These are phyloP conservation scores for Carapus acus DNA, from an alignment of 2,797 vertebrate genomes.

Conservation along the genomic window DNA sequence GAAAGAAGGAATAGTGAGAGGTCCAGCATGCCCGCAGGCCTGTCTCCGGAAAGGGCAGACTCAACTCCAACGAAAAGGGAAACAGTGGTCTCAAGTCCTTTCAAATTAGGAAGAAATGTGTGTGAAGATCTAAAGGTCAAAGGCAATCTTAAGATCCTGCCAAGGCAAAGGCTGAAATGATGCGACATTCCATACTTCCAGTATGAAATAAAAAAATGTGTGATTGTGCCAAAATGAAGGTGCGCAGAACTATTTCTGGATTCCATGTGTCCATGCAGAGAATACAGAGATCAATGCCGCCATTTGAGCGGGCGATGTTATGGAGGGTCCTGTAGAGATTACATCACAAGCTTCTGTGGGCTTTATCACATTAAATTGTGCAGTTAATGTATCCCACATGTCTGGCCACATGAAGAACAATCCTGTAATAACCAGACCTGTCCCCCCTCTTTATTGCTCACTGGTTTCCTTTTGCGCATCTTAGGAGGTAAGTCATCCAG, in stretches of 20 bases:
- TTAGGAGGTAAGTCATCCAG: slow-evolving; percentile 5
- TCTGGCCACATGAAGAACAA: slow-evolving; percentile 43
- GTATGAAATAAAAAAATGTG: no score
- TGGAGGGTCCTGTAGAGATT: slow-evolving; percentile 57
- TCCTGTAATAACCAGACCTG: slow-evolving; percentile 38
- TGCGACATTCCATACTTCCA: no score
- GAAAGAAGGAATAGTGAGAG: slow-evolving; percentile 17
- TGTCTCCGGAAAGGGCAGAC: slow-evolving; percentile 14
- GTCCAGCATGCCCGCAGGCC: slow-evolving; percentile 26
- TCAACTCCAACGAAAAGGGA: slow-evolving; percentile 20
- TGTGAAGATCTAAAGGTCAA: slow-evolving; percentile 12
- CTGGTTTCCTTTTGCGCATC: background rate
- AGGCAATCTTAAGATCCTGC: no score
- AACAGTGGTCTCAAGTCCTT: slow-evolving; percentile 18
- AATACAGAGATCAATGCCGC: slow-evolving; percentile 40
- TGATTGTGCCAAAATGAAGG: slow-evolving; percentile 13
- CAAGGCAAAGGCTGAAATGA: no score
- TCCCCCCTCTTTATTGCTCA: slow-evolving; percentile 8
- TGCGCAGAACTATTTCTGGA: slow-evolving; percentile 6
- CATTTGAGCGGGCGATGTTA: slow-evolving; percentile 33
- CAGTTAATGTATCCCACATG: slow-evolving; percentile 56
- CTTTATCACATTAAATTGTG: slow-evolving; percentile 39
- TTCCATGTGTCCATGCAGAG: slow-evolving; percentile 29
- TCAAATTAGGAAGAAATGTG: slow-evolving; percentile 18
- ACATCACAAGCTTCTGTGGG: slow-evolving; percentile 32